Evolutionary conservation across 2,888 invertebrate genomes (phyloP).

Genomic region (Leucophenga montana): DNA sequence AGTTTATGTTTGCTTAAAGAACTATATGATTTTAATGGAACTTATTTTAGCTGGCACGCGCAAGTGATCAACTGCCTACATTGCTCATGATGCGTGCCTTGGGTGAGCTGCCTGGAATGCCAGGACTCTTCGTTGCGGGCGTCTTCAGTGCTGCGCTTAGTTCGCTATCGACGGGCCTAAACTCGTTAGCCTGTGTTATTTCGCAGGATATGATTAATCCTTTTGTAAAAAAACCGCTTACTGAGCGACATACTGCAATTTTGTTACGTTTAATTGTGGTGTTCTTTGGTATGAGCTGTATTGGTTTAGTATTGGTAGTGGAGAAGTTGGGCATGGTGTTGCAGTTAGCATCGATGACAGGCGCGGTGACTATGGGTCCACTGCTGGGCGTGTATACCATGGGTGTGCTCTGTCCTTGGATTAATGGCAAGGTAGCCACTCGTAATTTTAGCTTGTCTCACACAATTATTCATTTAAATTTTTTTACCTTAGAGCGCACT

Average conservation of each 20-base stretch:
- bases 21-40: background rate
- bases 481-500: conserved; percentile 78
- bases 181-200: conserved; percentile 86
- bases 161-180: conserved; percentile 85
- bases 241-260: conserved; percentile 75
- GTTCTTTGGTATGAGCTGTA: conserved; percentile 79
- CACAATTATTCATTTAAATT: conserved; percentile 37
- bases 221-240: conserved; percentile 75
- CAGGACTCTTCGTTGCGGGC: conserved; percentile 91
- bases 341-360: conserved; percentile 78
- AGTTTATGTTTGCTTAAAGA: background rate
- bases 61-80: conserved; percentile 87
- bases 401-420: conserved; percentile 79
- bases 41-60: conserved; percentile 77
- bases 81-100: conserved; percentile 90
- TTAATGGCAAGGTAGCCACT: conserved; percentile 77
- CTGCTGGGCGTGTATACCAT: conserved; percentile 81
- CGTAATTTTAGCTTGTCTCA: conserved; percentile 48
- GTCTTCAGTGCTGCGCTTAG: conserved; percentile 92
- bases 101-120: conserved; percentile 84
- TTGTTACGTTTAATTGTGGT: conserved; percentile 81
- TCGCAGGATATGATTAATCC: conserved; percentile 86
- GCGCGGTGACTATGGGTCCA: conserved; percentile 80
- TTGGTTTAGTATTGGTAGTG: conserved; percentile 79
- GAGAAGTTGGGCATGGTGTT: conserved; percentile 82